A percentile compares a stretch with the other conserved stretches of the same genome.
Conservation (phyloP, 2,797 vertebrate genomes). For the Trematomus bernacchii region DNA sequence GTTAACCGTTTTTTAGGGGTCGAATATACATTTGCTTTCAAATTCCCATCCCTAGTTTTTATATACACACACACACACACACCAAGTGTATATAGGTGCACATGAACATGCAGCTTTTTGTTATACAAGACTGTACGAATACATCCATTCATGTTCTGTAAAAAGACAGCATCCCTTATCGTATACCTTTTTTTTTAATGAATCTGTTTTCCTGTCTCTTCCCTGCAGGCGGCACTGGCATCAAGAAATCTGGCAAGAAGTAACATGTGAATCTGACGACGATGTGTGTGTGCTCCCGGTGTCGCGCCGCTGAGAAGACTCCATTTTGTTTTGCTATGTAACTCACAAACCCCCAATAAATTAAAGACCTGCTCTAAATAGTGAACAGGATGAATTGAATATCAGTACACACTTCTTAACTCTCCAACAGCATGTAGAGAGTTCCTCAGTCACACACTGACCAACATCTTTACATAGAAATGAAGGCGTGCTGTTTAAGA, state of each 20-base stretch:
- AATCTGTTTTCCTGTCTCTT: neutral
- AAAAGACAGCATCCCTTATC: too few relatives aligned
- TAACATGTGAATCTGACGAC: slow-evolving; percentile 68
- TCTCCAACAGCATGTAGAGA: neutral
- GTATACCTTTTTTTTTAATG: too few relatives aligned
- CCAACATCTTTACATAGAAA: slow-evolving; percentile 1
- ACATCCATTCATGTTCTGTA: too few relatives aligned
- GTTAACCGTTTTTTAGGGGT: too few relatives aligned
- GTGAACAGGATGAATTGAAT: neutral
- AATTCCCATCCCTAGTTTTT: too few relatives aligned
- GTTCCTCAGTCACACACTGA: neutral
- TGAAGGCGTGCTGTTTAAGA: neutral
- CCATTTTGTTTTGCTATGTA: neutral
- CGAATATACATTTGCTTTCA: too few relatives aligned
- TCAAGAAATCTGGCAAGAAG: slow-evolving; percentile 99
- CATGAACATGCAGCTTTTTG: too few relatives aligned
- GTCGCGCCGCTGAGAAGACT: slow-evolving; percentile 13
- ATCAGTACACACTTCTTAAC: neutral
- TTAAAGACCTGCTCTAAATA: neutral
- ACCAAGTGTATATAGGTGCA: too few relatives aligned
- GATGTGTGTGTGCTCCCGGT: slow-evolving; percentile 7
- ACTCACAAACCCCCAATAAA: slow-evolving; percentile 14
- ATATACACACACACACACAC: too few relatives aligned
- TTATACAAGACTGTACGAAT: too few relatives aligned
- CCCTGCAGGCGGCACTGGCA: slow-evolving; percentile 88